Conservation (phyloP, 2,113 vertebrate genomes). For the Gymnogyps californianus region DNA sequence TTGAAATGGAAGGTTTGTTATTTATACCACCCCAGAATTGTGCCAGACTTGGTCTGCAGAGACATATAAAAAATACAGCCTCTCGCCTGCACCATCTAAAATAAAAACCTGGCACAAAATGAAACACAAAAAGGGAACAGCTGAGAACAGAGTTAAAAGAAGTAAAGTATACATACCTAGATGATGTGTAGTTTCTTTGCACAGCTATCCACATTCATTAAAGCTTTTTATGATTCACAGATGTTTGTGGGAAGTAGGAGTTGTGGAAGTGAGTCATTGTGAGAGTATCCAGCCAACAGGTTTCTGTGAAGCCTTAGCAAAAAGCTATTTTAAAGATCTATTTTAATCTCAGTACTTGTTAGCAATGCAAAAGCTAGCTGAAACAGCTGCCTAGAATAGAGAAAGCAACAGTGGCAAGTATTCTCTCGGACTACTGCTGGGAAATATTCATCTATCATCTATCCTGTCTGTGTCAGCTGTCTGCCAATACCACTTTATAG, state of each 20-base stretch:
- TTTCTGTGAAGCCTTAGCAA: slow-evolving; percentile 38
- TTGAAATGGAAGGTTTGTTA: slow-evolving; percentile 5
- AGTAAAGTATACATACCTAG: slow-evolving; percentile 13
- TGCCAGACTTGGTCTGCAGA: slow-evolving; percentile 27
- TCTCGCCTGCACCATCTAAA: background rate
- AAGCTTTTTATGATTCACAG: slow-evolving; percentile 45
- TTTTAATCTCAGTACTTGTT: slow-evolving; percentile 48
- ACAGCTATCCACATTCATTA: slow-evolving; percentile 10
- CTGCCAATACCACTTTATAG: background rate
- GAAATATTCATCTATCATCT: slow-evolving; percentile 8
- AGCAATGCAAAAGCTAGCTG: slow-evolving; percentile 51
- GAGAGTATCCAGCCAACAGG: slow-evolving; percentile 32
- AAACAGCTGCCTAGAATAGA: slow-evolving; percentile 51
- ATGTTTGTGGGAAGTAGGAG: slow-evolving; percentile 42
- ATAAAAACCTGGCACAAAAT: slow-evolving; percentile 32
- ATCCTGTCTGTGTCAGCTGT: background rate
- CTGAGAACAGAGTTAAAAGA: slow-evolving; percentile 36
- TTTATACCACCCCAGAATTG: background rate
- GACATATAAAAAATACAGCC: background rate
- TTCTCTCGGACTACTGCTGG: background rate
- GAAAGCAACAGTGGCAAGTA: slow-evolving; percentile 15
- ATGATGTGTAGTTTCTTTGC: slow-evolving; percentile 11
- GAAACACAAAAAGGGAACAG: background rate
- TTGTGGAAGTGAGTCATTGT: slow-evolving; percentile 54
- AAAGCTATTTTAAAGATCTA: slow-evolving; percentile 45